These are phyloP conservation scores for Luidia sarsii DNA, from an alignment of 53 echinoderm and acorn worm genomes.

Conservation along the genomic window DNA sequence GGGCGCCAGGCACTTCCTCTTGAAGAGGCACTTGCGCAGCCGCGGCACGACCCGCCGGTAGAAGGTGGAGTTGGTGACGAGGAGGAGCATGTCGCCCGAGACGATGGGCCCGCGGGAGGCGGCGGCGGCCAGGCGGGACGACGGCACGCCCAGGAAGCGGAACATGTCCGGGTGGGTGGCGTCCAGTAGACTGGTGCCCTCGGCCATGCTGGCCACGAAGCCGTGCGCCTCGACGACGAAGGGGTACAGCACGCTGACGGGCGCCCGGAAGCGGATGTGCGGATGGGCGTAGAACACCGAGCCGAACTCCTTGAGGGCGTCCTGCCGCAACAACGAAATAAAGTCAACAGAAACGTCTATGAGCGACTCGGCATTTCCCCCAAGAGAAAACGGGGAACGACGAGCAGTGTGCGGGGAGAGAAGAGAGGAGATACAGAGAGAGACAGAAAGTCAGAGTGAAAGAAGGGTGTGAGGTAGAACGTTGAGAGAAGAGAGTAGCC, in stretches of 20 bases:
- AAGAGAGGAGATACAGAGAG: too few species aligned
- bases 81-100: constrained; percentile 31
- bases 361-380: too few species aligned
- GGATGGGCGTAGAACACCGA: constrained; percentile 59
- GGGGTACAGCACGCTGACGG: constrained; percentile 44
- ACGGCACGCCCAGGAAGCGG: neutral
- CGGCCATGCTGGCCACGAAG: constrained; percentile 17
- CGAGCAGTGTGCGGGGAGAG: too few species aligned
- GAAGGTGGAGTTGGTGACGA: constrained; percentile 47
- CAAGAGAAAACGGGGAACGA: too few species aligned
- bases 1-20: constrained; percentile 30
- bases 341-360: too few species aligned
- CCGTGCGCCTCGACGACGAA: constrained; percentile 32
- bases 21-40: constrained; percentile 28
- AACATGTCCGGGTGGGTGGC: constrained; percentile 21
- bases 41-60: neutral
- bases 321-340: neutral
- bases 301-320: constrained; percentile 49
- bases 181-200: neutral
- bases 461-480: too few species aligned
- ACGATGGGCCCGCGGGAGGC: constrained; percentile 10
- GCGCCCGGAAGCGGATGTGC: constrained; percentile 40
- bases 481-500: too few species aligned
- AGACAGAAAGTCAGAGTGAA: too few species aligned
- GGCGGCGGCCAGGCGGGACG: neutral